Evolutionary conservation across 2,113 vertebrate genomes (phyloP).

Genomic region (Heterotilapia buettikoferi): DNA sequence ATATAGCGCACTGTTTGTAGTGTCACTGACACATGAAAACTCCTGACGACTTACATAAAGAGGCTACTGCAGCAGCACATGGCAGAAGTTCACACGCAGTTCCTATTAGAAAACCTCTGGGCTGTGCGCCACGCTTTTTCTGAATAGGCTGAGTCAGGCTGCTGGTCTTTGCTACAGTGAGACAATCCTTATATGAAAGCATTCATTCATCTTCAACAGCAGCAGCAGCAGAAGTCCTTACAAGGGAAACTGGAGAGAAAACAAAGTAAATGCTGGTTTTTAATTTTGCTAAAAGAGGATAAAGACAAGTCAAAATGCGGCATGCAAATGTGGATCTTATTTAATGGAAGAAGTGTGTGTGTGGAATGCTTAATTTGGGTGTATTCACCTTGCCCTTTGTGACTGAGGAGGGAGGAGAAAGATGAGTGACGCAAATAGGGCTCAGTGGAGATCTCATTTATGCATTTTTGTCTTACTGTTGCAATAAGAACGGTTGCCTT

Average conservation of each 20-base stretch:
- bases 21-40: slow-evolving; percentile 10
- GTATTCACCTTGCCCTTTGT: not conserved
- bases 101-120: not conserved
- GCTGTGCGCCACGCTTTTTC: not conserved
- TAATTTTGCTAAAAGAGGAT: not conserved
- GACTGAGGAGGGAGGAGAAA: not conserved
- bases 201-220: not conserved
- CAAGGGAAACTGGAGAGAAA: not conserved
- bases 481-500: not conserved
- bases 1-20: not conserved
- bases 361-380: not conserved
- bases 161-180: not conserved
- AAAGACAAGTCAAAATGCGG: not conserved
- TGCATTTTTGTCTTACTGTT: not conserved
- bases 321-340: not conserved
- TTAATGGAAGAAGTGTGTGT: not conserved
- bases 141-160: not conserved
- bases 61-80: slow-evolving; percentile 17
- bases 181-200: not conserved
- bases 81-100: slow-evolving; percentile 17
- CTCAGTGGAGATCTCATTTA: not conserved
- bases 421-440: slow-evolving; percentile 10
- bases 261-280: not conserved
- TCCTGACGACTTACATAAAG: slow-evolving; percentile 50
- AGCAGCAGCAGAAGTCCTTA: not conserved